Evolutionary conservation across 2,797 vertebrate genomes (phyloP).

Genomic region (Darevskia mixta): DNA sequence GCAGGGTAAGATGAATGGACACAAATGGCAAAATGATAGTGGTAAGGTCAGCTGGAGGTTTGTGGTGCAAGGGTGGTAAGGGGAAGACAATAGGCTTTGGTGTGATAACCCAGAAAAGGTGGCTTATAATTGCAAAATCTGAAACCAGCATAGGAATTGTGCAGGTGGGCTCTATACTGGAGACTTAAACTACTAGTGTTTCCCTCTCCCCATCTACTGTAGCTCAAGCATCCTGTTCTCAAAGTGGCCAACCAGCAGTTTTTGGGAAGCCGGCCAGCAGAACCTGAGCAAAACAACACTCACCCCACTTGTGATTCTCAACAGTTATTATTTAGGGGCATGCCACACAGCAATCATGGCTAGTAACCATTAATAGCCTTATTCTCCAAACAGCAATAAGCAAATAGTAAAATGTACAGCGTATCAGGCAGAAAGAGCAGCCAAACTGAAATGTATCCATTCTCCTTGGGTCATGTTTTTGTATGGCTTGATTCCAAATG

Average conservation of each 20-base stretch:
- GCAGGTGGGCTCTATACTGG: not conserved
- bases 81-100: not conserved
- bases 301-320: no score
- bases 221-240: no score
- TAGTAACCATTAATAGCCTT: no score
- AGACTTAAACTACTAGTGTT: not conserved
- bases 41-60: not conserved
- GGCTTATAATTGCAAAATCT: not conserved
- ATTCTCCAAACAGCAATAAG: not conserved
- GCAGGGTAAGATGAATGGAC: no score
- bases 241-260: no score
- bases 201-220: no score
- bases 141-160: not conserved
- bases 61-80: not conserved
- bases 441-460: not conserved
- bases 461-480: not conserved
- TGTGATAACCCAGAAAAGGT: not conserved
- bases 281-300: no score
- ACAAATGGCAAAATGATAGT: not conserved
- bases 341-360: no score
- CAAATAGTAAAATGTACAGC: not conserved
- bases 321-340: no score
- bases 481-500: conserved; percentile 1
- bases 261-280: no score
- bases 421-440: not conserved